A percentile compares a stretch with the other conserved stretches of the same genome.
These are phyloP conservation scores for Galeopterus variegatus DNA, from an alignment of 2,113 vertebrate species.

Conservation along the genomic window DNA sequence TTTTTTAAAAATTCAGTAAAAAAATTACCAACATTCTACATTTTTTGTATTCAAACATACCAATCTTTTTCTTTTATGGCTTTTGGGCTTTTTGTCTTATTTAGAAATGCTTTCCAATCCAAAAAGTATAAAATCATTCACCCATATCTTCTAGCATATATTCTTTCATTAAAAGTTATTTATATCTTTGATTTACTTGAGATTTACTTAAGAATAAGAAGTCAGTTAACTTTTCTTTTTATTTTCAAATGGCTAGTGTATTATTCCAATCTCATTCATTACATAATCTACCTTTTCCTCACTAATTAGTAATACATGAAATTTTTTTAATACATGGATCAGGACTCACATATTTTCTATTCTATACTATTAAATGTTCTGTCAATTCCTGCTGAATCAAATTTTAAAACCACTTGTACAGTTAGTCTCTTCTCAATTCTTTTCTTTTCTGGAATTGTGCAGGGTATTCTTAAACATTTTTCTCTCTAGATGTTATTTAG, in stretches of 20 bases:
- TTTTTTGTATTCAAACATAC: background rate
- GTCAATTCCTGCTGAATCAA: background rate
- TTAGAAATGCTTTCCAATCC: background rate
- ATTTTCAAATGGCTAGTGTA: background rate
- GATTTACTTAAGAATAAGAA: conserved; percentile 21
- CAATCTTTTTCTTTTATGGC: background rate
- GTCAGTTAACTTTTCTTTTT: background rate
- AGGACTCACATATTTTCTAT: background rate
- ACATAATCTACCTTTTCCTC: background rate
- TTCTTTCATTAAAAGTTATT: conserved; percentile 24
- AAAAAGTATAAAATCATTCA: background rate
- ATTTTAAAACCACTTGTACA: background rate
- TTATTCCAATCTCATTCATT: background rate
- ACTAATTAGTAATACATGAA: background rate
- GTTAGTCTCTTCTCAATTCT: background rate
- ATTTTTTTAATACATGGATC: background rate
- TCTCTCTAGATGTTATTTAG: background rate
- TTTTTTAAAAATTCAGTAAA: background rate
- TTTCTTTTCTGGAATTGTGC: conserved; percentile 16
- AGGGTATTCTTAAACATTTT: background rate
- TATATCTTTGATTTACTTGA: background rate
- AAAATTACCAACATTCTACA: background rate
- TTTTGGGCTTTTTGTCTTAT: background rate
- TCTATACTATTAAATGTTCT: background rate
- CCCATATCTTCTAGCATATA: background rate